These are phyloP conservation scores for Nycteola revayana DNA, from an alignment of 2,888 invertebrate species.

Conservation along the genomic window DNA sequence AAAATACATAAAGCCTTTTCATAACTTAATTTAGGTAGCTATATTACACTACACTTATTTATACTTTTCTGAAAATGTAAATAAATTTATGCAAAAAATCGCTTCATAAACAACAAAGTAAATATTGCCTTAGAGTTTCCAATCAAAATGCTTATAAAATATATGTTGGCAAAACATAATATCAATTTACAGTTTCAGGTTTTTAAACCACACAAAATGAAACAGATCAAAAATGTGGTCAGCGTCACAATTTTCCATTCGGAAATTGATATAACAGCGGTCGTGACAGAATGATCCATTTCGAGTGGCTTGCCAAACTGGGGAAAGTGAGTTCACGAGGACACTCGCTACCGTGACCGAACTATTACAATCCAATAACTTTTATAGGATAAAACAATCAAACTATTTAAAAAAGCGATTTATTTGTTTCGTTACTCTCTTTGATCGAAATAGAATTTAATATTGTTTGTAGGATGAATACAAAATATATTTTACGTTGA, in stretches of 20 bases:
- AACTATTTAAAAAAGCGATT: slow-evolving; percentile 12
- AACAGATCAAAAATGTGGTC: slow-evolving; percentile 26
- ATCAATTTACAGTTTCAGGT: slow-evolving; percentile 8
- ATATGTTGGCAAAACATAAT: no score
- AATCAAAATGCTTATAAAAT: no score
- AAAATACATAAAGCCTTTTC: no score
- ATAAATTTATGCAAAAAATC: no score
- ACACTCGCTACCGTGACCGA: slow-evolving; percentile 49
- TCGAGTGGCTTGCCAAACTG: slow-evolving; percentile 47
- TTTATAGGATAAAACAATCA: slow-evolving; percentile 22
- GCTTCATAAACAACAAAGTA: no score
- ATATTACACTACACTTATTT: no score
- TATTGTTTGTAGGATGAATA: no score
- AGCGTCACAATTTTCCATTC: slow-evolving; percentile 34
- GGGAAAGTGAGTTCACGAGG: slow-evolving; percentile 59
- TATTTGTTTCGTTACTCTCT: slow-evolving; percentile 21
- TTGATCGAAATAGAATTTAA: no score
- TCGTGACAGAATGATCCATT: slow-evolving; percentile 44
- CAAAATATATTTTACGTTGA: no score
- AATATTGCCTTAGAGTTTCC: no score
- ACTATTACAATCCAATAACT: slow-evolving; percentile 27
- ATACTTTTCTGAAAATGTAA: no score
- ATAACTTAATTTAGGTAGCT: no score
- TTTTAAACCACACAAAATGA: slow-evolving; percentile 18
- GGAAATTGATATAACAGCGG: slow-evolving; percentile 33